Evolutionary conservation across 2,113 vertebrate species (phyloP).

Genomic region (Pseudopodoces humilis): DNA sequence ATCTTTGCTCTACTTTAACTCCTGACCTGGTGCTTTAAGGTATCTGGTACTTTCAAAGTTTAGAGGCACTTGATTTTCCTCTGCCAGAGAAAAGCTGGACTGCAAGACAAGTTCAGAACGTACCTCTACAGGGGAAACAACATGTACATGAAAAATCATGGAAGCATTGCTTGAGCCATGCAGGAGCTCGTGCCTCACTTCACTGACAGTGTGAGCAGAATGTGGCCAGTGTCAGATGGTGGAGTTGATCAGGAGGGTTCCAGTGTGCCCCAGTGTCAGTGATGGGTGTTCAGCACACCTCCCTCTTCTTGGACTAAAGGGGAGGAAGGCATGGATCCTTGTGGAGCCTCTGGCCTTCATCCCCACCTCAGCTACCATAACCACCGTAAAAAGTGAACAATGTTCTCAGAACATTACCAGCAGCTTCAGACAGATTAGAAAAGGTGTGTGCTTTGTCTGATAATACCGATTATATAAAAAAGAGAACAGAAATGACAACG

Average conservation of each 20-base stretch:
- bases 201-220: not conserved
- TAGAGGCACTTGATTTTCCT: not conserved
- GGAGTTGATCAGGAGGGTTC: not conserved
- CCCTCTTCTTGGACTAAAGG: not conserved
- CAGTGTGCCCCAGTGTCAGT: not conserved
- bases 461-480: not conserved
- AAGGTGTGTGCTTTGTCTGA: not conserved
- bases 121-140: not conserved
- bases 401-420: not conserved
- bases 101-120: not conserved
- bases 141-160: not conserved
- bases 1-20: not conserved
- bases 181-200: not conserved
- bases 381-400: not conserved
- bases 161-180: not conserved
- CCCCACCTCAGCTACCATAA: not conserved
- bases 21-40: not conserved
- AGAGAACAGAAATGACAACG: not conserved
- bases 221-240: fast-evolving
- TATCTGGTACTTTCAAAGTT: not conserved
- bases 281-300: not conserved
- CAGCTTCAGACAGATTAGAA: not conserved
- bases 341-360: not conserved
- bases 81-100: not conserved
- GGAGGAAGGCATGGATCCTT: not conserved